Evolutionary conservation across 2,113 vertebrate species (phyloP).

Genomic region (Paralichthys olivaceus): DNA sequence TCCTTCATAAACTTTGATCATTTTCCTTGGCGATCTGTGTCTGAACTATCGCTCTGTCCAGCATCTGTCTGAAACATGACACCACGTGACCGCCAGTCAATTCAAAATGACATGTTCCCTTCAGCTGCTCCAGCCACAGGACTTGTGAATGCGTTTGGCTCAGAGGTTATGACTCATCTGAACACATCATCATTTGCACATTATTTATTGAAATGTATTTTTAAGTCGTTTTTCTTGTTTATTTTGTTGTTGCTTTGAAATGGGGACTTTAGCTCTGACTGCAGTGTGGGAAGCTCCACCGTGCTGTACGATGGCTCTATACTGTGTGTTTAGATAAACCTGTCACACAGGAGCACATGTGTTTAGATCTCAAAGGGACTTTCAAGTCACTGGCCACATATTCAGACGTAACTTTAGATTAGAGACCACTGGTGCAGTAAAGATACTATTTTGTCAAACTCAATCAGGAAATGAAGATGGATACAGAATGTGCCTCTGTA

Average conservation of each 20-base stretch:
- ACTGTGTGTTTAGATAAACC: background rate
- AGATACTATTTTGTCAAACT: background rate
- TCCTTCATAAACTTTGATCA: too few species aligned
- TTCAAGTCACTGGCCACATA: background rate
- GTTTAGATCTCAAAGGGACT: background rate
- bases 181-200: constrained; percentile 20
- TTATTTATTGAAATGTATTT: constrained; percentile 50
- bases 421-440: background rate
- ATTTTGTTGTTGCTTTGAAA: background rate
- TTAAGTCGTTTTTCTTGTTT: background rate
- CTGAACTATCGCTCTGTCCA: too few species aligned
- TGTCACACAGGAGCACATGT: background rate
- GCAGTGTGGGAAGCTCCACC: background rate
- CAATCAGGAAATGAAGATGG: background rate
- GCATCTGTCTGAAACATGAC: background rate
- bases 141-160: constrained; percentile 25
- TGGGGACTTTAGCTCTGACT: background rate
- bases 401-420: background rate
- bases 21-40: too few species aligned
- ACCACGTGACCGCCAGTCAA: background rate
- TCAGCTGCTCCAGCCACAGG: background rate
- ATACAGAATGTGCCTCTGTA: background rate
- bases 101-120: background rate
- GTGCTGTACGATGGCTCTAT: background rate
- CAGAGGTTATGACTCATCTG: constrained; percentile 6